Conservation (phyloP, 2,888 invertebrate genomes). For the Pseudococcus jackbeardsleyi region DNA sequence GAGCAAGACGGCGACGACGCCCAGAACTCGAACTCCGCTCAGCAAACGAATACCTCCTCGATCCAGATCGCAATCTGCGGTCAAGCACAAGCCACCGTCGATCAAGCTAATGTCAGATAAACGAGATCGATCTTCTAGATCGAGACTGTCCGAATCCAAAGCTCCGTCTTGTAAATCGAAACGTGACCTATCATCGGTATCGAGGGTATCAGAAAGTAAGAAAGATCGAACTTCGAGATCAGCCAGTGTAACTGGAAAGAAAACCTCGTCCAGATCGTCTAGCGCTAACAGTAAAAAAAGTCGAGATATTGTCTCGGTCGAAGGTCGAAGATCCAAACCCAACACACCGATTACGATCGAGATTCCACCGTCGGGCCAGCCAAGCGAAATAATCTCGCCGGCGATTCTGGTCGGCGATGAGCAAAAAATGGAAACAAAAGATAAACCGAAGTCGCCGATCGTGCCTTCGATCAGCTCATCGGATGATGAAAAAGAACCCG, state of each 20-base stretch:
- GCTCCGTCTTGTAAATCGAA: neutral
- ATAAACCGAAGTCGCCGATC: neutral
- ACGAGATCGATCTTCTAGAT: neutral
- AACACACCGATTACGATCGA: neutral
- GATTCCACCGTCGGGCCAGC: slow-evolving; percentile 2
- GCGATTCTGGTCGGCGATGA: neutral
- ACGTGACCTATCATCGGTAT: neutral
- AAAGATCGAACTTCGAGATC: slow-evolving; percentile 26
- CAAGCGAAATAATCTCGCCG: neutral
- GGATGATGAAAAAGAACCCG: neutral
- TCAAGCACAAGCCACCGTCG: neutral
- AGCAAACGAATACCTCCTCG: neutral
- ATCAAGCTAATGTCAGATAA: neutral
- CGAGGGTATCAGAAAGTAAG: neutral
- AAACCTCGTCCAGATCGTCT: neutral
- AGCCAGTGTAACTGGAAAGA: neutral
- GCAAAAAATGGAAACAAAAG: neutral
- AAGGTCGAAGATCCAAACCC: neutral
- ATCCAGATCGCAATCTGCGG: neutral
- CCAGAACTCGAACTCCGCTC: neutral
- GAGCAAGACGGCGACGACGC: neutral
- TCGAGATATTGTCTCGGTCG: neutral
- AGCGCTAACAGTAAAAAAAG: neutral
- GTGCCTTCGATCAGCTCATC: neutral
- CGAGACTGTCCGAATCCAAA: neutral